Evolutionary conservation across 2,797 vertebrate species (phyloP).

Genomic region (Dendrocincla fuliginosa): DNA sequence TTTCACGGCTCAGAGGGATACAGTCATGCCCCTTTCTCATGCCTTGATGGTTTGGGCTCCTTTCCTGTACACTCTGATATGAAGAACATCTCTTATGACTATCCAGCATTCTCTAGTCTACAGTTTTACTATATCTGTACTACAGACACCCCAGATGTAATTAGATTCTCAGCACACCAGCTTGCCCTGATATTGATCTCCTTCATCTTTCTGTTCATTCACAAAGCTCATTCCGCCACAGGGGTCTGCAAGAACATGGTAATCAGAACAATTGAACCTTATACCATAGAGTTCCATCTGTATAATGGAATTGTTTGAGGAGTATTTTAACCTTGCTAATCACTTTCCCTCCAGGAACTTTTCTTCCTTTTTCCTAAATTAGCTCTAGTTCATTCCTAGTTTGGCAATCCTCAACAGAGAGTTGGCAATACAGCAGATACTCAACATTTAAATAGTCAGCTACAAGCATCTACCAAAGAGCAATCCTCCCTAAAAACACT

Average conservation of each 20-base stretch:
- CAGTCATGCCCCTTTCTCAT: neutral
- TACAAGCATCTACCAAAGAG: neutral
- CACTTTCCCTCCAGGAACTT: neutral
- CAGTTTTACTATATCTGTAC: neutral
- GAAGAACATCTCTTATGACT: neutral
- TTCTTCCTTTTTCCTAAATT: neutral
- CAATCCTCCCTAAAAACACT: neutral
- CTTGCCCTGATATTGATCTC: conserved; percentile 11
- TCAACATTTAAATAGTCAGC: neutral
- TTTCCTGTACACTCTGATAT: neutral
- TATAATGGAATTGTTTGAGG: neutral
- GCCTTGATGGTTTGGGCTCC: neutral
- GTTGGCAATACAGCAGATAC: neutral
- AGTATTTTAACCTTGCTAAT: neutral
- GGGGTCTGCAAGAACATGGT: neutral
- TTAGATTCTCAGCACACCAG: conserved; percentile 16
- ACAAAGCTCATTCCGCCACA: neutral
- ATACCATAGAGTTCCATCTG: neutral
- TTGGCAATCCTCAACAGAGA: neutral
- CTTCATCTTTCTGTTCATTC: conserved; percentile 5
- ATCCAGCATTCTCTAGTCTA: neutral
- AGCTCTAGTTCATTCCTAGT: neutral
- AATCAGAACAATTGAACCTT: neutral
- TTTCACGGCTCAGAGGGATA: neutral
- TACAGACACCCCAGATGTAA: neutral